Base-by-base conservation (phyloP, 2,888 invertebrate genomes). In the Marasmarcha lunaedactyla region DNA sequence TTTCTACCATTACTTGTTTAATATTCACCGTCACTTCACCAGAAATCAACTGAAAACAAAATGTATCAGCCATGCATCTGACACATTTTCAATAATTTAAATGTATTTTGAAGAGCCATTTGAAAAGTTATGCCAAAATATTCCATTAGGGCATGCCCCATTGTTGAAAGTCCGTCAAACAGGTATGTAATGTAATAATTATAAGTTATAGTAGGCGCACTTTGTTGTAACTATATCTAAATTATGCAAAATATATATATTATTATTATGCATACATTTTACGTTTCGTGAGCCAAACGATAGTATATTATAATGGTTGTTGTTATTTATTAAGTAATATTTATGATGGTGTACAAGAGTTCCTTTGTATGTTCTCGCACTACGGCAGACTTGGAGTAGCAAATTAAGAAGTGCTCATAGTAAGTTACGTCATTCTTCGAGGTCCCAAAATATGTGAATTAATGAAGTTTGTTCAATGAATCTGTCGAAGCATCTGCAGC, bases 251-350 rank as follows among this genome's bases (percentile, higher is more conserved):
- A 14, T 20, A 25, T 42, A 11, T 35, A 38, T 53, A 51, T 55
- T 54, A 55, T 57, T 50, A 54, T 39, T 51, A 52, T 54, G 54
- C 20, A 20, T 20, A 20, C 50, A 45, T 46, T 50, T 59, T 59
- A 55, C 54, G 59, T 70, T 63, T 59, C 53, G 55, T 55, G 52
- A 48, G 60, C 54, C 54, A 50, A 57, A 57, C 55, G 46, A 60
- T 63, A 64, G 62, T 50, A 57, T 57, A 53, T 64, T 64, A 59
- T 70, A 70, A 68, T 65, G 59, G 67, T 73, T 74, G 71, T 74
- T 76, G 65, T 69, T 72, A 65, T 59, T 63, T 65, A 63, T 62
- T 61, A 52, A 50, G 40, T 45, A 42, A 52, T 53, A 48, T 41
- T 52, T 54, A 61, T 57, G 57, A 56, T 58, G 59, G 63, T 63